These are phyloP conservation scores for Artibeus jamaicensis DNA, from an alignment of 2,797 vertebrate species.

Conservation along the genomic window DNA sequence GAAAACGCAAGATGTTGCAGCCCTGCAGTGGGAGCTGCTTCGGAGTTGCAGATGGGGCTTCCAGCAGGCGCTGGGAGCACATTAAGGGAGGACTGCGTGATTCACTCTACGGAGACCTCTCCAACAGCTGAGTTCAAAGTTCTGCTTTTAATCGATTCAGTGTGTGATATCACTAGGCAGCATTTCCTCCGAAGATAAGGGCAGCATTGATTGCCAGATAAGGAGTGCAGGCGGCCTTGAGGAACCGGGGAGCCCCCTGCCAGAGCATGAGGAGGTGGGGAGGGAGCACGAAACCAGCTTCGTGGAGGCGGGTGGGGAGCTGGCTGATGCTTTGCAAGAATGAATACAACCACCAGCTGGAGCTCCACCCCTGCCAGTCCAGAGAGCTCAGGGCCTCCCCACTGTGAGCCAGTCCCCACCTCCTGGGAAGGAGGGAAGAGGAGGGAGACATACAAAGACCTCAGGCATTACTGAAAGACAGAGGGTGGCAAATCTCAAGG, in stretches of 20 bases:
- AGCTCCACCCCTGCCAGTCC: background rate
- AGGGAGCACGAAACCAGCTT: background rate
- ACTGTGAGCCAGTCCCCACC: background rate
- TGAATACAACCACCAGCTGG: background rate
- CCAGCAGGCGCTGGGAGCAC: background rate
- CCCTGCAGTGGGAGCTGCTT: background rate
- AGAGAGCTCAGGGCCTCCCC: no score
- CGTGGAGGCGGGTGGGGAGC: background rate
- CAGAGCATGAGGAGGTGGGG: background rate
- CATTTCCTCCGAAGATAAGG: constrained; percentile 65
- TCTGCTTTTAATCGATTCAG: constrained; percentile 68
- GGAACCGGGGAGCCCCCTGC: background rate
- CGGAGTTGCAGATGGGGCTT: background rate
- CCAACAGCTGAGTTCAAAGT: constrained; percentile 66
- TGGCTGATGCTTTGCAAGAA: background rate
- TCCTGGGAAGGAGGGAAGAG: background rate
- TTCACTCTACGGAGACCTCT: constrained; percentile 37
- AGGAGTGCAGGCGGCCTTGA: background rate
- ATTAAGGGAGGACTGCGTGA: constrained; percentile 34
- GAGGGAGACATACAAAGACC: background rate
- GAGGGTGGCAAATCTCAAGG: background rate
- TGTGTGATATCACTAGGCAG: constrained; percentile 58
- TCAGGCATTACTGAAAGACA: background rate
- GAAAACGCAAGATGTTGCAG: background rate
- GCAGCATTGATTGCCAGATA: constrained; percentile 72